phyloP scores from a whole-genome alignment of 1,140 invertebrate genomes.

The Neodiprion fabricii region DNA sequence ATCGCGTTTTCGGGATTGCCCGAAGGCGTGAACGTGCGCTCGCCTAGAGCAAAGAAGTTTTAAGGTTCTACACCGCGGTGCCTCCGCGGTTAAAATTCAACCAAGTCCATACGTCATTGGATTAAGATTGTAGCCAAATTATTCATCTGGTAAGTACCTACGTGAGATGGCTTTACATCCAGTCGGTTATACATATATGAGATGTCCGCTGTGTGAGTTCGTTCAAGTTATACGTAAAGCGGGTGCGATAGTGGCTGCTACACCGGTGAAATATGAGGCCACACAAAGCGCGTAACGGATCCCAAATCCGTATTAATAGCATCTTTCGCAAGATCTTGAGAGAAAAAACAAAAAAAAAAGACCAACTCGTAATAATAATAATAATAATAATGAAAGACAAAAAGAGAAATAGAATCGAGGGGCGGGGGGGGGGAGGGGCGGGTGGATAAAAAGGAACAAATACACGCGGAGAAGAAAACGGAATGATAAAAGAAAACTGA shows the following conservation, averaged over 20 bases:
- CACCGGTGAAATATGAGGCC: constrained; percentile 46
- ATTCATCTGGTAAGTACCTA: constrained; percentile 40
- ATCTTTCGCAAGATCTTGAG: constrained; percentile 27
- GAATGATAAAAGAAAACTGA: background rate
- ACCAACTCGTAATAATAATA: no score
- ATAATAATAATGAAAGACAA: no score
- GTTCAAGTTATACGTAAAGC: background rate
- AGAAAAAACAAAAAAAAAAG: background rate
- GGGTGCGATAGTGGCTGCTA: background rate
- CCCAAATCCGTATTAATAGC: constrained; percentile 49
- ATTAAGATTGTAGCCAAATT: constrained; percentile 50
- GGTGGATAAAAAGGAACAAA: no score
- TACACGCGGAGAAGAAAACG: background rate
- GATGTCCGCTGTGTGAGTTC: background rate
- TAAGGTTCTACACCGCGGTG: no score
- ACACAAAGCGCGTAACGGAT: constrained; percentile 49
- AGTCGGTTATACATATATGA: constrained; percentile 8
- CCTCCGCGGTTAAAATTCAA: background rate
- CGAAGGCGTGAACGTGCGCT: no score
- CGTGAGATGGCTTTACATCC: constrained; percentile 37
- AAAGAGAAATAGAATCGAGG: no score
- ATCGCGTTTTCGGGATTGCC: no score
- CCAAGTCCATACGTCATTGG: constrained; percentile 43
- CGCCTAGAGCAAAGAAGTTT: no score
- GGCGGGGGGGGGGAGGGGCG: no score